phyloP scores from a whole-genome alignment of 2,888 invertebrate genomes.

The Platycnemis pennipes region DNA sequence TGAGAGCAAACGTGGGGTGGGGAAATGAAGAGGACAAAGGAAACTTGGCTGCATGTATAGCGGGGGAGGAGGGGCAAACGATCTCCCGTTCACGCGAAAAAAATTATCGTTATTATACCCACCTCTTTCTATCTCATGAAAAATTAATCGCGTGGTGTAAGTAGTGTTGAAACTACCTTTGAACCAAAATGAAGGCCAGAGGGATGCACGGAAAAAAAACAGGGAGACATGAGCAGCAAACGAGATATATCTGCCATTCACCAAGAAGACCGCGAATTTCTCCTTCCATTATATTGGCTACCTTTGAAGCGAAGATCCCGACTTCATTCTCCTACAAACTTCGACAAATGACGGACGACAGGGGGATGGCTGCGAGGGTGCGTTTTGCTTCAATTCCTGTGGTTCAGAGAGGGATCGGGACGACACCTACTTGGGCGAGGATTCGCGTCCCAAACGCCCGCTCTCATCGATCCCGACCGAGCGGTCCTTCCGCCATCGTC shows the following conservation, averaged over 20 bases:
- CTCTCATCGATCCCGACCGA: slow-evolving; percentile 3
- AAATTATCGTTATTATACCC: neutral
- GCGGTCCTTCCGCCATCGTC: neutral
- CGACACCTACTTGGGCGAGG: neutral
- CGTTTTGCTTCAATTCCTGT: neutral
- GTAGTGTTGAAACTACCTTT: slow-evolving; percentile 23
- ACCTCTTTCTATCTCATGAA: neutral
- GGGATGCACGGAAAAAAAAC: neutral
- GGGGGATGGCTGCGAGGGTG: neutral
- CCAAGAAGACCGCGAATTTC: neutral
- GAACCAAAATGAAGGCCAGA: slow-evolving; percentile 21
- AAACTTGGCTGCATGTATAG: neutral
- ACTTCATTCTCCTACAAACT: neutral
- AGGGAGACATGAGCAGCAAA: neutral
- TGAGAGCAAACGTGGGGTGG: neutral
- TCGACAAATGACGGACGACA: neutral
- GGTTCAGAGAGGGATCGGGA: neutral
- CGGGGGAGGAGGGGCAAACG: neutral
- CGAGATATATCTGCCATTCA: neutral
- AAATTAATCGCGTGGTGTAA: slow-evolving; percentile 38
- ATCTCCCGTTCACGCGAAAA: neutral
- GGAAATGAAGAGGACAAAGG: neutral
- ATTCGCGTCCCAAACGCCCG: neutral
- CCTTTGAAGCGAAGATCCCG: neutral
- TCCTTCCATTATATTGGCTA: neutral